Conservation (phyloP, 2,888 invertebrate species). For the Hirtodrosophila confusa region DNA sequence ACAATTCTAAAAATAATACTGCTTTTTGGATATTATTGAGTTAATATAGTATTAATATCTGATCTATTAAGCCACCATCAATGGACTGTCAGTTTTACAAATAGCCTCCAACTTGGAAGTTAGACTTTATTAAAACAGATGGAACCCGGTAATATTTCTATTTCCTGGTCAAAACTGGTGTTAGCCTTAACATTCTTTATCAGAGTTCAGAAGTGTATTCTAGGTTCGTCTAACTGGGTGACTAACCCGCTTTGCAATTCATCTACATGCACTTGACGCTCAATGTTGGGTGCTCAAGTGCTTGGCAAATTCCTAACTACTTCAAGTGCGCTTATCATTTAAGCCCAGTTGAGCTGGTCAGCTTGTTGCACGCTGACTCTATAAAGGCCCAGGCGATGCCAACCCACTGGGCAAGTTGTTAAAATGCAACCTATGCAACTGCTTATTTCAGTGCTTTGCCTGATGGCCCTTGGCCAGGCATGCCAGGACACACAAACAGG, state of each 20-base stretch:
- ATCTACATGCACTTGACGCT: slow-evolving; percentile 2
- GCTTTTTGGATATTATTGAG: too few relatives aligned
- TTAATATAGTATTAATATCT: too few relatives aligned
- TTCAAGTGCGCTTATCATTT: slow-evolving; percentile 50
- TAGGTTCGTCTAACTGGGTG: background rate
- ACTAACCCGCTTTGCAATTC: background rate
- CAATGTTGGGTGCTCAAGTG: slow-evolving; percentile 36
- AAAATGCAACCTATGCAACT: slow-evolving; percentile 44
- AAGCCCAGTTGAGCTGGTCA: slow-evolving; percentile 26
- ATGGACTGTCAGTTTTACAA: too few relatives aligned
- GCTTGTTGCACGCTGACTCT: slow-evolving; percentile 2
- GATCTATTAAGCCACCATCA: too few relatives aligned
- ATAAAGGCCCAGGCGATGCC: slow-evolving; percentile 23
- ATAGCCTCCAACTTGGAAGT: too few relatives aligned
- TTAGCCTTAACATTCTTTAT: too few relatives aligned
- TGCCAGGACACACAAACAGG: slow-evolving; percentile 39
- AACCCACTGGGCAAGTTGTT: slow-evolving; percentile 8
- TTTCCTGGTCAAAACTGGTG: too few relatives aligned
- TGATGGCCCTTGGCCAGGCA: slow-evolving; percentile 25
- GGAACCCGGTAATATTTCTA: too few relatives aligned
- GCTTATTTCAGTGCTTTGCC: slow-evolving; percentile 9
- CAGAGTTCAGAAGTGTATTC: slow-evolving; percentile 1
- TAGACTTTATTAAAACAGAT: too few relatives aligned
- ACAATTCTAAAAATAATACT: too few relatives aligned
- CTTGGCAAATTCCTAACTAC: slow-evolving; percentile 26